A percentile compares a stretch with the other conserved stretches of the same genome.
phyloP scores from a whole-genome alignment of 2,888 invertebrate species.

The Apamea crenata region DNA sequence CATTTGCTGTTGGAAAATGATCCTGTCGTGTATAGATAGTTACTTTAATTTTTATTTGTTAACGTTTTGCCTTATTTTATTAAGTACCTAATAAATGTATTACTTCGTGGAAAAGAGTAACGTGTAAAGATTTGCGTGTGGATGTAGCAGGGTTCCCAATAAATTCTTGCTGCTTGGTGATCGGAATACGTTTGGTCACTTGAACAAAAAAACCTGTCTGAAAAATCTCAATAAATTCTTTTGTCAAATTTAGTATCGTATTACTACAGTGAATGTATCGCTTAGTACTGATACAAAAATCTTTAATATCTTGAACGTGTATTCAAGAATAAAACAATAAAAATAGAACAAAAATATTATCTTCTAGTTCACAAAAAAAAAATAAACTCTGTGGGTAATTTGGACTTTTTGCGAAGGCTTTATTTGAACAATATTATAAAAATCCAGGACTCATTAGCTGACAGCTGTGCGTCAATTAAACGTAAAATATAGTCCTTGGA shows the following conservation, averaged over 20 bases:
- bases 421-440: constrained; percentile 78
- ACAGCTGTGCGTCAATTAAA: constrained; percentile 90
- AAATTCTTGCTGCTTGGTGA: not conserved
- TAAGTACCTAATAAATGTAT: not conserved
- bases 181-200: not conserved
- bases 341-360: constrained; percentile 31
- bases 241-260: not conserved
- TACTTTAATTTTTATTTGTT: constrained; percentile 17
- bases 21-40: constrained; percentile 20
- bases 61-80: constrained; percentile 1
- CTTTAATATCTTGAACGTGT: not conserved
- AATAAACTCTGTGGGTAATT: constrained; percentile 41
- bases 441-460: constrained; percentile 88
- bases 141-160: not conserved
- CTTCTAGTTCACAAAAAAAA: constrained; percentile 30
- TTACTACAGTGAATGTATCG: not conserved
- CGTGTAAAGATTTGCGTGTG: no score
- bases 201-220: not conserved
- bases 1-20: constrained; percentile 32
- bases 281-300: not conserved
- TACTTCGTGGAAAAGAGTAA: not conserved
- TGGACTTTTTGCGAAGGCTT: constrained; percentile 60
- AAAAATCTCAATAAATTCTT: not conserved
- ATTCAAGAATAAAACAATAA: constrained; percentile 1
- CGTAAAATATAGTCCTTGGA: constrained; percentile 88